Evolutionary conservation across 1,140 invertebrate species (phyloP), one percentile per base, ranked within the genome.

Genomic region (Mycetomoellerius zeteki): DNA sequence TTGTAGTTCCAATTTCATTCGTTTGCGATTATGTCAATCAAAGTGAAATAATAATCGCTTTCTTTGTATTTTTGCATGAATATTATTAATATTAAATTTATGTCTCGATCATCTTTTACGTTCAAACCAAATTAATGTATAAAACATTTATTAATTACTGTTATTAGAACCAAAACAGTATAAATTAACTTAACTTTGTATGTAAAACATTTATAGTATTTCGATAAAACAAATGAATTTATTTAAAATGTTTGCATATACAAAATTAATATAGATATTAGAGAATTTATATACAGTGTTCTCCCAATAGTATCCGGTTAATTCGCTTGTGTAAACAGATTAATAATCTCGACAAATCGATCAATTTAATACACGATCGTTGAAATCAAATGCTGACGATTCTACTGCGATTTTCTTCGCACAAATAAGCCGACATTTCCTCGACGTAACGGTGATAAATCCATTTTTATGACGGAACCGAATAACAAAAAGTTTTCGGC

Each of bases 71-170:
- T 84, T 27, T 24, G 21, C 54, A 69, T 84, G 69, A 89, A 87
- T 82, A 76, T 73, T 56, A 62, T 52, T 62, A 33, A 33, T 54
- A 75, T 52, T 72, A 37, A 82, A 92, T 91, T 85, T 91, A 89
- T 89, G 76, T 86, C 67, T 67, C 24, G 54, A 76, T 65, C 62
- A 85, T 82, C 78, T 88, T 90, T 92, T 87, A 87, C 88, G 86
- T 88, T 85, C 85, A 71, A 86, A 86, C 87, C 84, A 86, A 91
- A 86, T 90, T 67, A 89, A 87, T 64, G 65, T 87, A 81, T 5
- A 19, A 54, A 54, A 90, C 90, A 19, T 89, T 89, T 87, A 89
- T 87, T 87, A 90, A 87, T 82, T 64, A 33, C 54, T n/a, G 27
- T 27, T 30, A 21, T 75, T 1, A 54, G 3, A 8, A 73, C 7